phyloP scores from a whole-genome alignment of 1,140 invertebrate species.

The Drosophila varians region DNA sequence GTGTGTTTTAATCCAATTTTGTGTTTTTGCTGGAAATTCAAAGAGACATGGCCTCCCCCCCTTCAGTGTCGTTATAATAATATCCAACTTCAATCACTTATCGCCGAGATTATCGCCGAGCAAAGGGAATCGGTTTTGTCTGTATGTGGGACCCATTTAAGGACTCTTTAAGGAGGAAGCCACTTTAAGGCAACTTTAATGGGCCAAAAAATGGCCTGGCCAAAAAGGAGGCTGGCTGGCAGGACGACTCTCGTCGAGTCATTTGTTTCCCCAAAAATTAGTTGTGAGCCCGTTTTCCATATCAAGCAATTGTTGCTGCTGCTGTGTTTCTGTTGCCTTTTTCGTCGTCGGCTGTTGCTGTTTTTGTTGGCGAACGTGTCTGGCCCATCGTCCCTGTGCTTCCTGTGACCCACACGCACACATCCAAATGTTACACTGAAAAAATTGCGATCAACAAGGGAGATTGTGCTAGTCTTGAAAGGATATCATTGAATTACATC shows the following conservation, averaged over 20 bases:
- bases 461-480: no score
- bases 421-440: not conserved
- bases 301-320: constrained; percentile 61
- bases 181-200: constrained; percentile 36
- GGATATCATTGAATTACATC: no score
- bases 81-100: constrained; percentile 32
- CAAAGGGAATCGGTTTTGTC: not conserved
- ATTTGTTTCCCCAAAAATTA: constrained; percentile 75
- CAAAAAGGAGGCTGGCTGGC: not conserved
- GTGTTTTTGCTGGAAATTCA: not conserved
- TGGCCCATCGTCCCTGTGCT: constrained; percentile 46
- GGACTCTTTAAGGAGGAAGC: constrained; percentile 4
- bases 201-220: no score
- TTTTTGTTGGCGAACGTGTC: constrained; percentile 55
- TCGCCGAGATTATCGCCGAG: constrained; percentile 15
- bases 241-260: constrained; percentile 58
- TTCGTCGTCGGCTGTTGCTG: constrained; percentile 33
- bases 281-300: constrained; percentile 69
- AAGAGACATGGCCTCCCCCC: not conserved
- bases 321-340: constrained; percentile 32
- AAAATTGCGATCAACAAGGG: no score
- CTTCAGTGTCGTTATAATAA: constrained; percentile 17
- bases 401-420: constrained; percentile 49
- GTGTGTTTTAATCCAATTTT: not conserved
- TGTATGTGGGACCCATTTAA: no score